Evolutionary conservation across 2,888 invertebrate species (phyloP).

Genomic region (Andrena trimmerana): DNA sequence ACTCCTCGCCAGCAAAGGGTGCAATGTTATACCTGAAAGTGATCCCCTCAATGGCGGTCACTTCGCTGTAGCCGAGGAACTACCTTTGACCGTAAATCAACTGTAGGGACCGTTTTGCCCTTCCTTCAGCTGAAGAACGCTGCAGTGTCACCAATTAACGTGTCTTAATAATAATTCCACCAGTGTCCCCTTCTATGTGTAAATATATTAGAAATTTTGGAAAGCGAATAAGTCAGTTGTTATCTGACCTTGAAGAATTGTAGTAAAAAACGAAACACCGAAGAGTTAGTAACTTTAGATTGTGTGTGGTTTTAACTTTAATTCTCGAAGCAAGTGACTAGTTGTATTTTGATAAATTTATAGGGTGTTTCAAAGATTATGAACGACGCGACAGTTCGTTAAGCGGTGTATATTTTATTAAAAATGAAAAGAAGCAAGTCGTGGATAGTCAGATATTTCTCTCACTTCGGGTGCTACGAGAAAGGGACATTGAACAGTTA

Average conservation of each 20-base stretch:
- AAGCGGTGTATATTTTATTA: too few relatives aligned
- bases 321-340: neutral
- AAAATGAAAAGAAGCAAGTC: too few relatives aligned
- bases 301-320: neutral
- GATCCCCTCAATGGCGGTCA: neutral
- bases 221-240: neutral
- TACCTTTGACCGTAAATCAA: neutral
- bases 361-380: too few relatives aligned
- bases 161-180: neutral
- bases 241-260: neutral
- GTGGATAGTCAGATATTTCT: too few relatives aligned
- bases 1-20: neutral
- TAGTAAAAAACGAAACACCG: neutral
- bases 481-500: neutral
- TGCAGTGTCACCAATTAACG: neutral
- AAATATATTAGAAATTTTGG: neutral
- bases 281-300: neutral
- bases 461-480: too few relatives aligned
- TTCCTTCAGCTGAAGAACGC: neutral
- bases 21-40: neutral
- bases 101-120: neutral
- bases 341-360: too few relatives aligned
- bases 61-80: neutral
- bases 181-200: neutral
- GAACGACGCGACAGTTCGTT: too few relatives aligned